These are phyloP conservation scores for Sebastes cheni DNA, from an alignment of 2,797 vertebrate species.

Conservation along the genomic window DNA sequence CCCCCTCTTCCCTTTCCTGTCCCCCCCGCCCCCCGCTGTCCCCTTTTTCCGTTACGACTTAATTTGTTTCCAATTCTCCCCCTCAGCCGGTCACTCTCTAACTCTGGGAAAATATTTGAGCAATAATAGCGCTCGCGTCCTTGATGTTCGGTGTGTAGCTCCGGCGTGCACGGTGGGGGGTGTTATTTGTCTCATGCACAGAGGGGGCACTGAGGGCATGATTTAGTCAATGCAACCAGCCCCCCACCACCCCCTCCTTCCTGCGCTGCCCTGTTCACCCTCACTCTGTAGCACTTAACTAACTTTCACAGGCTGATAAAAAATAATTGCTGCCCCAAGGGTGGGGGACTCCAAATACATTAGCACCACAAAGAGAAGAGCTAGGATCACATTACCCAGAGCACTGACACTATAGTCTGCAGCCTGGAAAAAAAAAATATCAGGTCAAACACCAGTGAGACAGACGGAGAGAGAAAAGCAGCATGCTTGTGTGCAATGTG, in stretches of 20 bases:
- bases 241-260: background rate
- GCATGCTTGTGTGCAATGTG: slow-evolving; percentile 10
- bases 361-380: slow-evolving; percentile 73
- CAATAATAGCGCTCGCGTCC: slow-evolving; percentile 21
- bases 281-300: slow-evolving; percentile 65
- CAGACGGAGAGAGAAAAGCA: slow-evolving; percentile 7
- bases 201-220: slow-evolving; percentile 20
- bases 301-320: slow-evolving; percentile 81
- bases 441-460: slow-evolving; percentile 38
- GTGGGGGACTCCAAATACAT: slow-evolving; percentile 62
- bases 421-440: slow-evolving; percentile 10
- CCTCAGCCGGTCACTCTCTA: background rate
- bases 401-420: slow-evolving; percentile 47
- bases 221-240: slow-evolving; percentile 23
- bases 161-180: background rate
- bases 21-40: slow-evolving; percentile 34
- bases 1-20: slow-evolving; percentile 41
- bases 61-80: slow-evolving; percentile 39
- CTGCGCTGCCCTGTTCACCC: slow-evolving; percentile 16
- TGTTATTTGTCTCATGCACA: slow-evolving; percentile 8
- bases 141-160: slow-evolving; percentile 26
- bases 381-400: slow-evolving; percentile 62
- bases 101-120: slow-evolving; percentile 60
- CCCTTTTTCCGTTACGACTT: slow-evolving; percentile 55
- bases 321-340: slow-evolving; percentile 72